Evolutionary conservation across 2,888 invertebrate genomes (phyloP).

Genomic region (Nesidiocoris tenuis): DNA sequence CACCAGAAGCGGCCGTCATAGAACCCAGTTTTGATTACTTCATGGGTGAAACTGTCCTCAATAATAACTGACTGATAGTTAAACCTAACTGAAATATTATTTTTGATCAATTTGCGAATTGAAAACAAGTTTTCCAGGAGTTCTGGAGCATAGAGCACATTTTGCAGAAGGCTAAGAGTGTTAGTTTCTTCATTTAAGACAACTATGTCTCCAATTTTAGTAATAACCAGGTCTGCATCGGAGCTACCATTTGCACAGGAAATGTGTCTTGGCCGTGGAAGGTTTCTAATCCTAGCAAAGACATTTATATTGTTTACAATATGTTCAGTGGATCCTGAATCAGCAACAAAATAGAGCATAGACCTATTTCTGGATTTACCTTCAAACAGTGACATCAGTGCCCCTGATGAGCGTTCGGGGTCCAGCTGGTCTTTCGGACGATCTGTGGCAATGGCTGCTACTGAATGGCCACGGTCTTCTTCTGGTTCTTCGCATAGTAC

Average conservation of each 20-base stretch:
- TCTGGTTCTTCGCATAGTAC: not conserved
- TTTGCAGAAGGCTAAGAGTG: not conserved
- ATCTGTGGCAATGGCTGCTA: too few relatives aligned
- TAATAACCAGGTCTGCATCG: not conserved
- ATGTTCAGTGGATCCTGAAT: too few relatives aligned
- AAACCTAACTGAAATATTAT: not conserved
- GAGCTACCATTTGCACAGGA: not conserved
- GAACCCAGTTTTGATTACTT: not conserved
- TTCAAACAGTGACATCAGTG: too few relatives aligned
- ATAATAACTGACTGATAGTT: not conserved
- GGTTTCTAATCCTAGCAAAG: too few relatives aligned
- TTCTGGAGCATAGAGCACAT: not conserved
- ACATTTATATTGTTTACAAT: too few relatives aligned
- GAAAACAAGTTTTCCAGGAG: slow-evolving; percentile 4
- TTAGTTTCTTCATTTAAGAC: slow-evolving; percentile 3
- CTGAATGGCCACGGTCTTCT: too few relatives aligned
- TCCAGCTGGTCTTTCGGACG: too few relatives aligned
- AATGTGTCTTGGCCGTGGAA: not conserved
- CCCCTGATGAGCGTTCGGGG: too few relatives aligned
- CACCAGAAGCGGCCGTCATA: not conserved
- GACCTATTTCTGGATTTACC: too few relatives aligned
- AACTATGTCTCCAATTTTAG: not conserved
- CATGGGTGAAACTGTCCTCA: not conserved
- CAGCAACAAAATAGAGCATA: too few relatives aligned
- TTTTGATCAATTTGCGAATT: not conserved